These are phyloP conservation scores for Paracanthobrama guichenoti DNA, from an alignment of 2,113 vertebrate species.

Conservation along the genomic window DNA sequence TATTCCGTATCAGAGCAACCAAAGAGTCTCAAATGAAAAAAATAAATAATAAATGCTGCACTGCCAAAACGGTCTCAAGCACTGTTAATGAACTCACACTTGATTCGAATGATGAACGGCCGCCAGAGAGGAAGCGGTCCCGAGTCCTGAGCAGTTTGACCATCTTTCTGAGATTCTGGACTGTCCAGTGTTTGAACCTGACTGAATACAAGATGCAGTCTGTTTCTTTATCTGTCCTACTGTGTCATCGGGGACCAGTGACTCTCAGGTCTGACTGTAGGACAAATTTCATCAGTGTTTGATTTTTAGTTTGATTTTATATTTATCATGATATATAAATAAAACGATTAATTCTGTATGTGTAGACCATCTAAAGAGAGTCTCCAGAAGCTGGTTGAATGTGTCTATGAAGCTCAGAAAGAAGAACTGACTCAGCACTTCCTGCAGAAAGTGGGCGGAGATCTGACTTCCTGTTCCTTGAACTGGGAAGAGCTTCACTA, in stretches of 20 bases:
- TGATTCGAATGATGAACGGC: not conserved
- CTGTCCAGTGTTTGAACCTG: slow-evolving; percentile 50
- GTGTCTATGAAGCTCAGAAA: slow-evolving; percentile 53
- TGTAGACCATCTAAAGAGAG: slow-evolving; percentile 35
- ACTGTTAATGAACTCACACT: slow-evolving; percentile 45
- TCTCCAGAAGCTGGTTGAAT: slow-evolving; percentile 43
- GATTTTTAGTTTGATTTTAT: too few relatives aligned
- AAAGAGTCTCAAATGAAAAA: too few relatives aligned
- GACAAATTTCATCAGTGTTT: not conserved
- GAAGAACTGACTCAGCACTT: slow-evolving; percentile 46
- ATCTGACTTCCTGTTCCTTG: slow-evolving; percentile 51
- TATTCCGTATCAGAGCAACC: too few relatives aligned
- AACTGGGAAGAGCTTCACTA: slow-evolving; percentile 48
- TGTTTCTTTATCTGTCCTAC: slow-evolving; percentile 30
- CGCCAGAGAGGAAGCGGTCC: slow-evolving; percentile 8
- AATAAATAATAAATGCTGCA: too few relatives aligned
- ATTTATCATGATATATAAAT: too few relatives aligned
- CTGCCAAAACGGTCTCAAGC: too few relatives aligned
- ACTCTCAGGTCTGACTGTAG: slow-evolving; percentile 43
- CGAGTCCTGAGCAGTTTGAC: slow-evolving; percentile 34
- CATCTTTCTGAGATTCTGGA: slow-evolving; percentile 50
- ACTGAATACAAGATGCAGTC: slow-evolving; percentile 20
- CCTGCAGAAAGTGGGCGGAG: slow-evolving; percentile 45
- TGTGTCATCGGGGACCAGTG: slow-evolving; percentile 22
- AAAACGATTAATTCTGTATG: not conserved